These are phyloP conservation scores for Synergus itoensis DNA, from an alignment of 2,888 invertebrate species.

Conservation along the genomic window DNA sequence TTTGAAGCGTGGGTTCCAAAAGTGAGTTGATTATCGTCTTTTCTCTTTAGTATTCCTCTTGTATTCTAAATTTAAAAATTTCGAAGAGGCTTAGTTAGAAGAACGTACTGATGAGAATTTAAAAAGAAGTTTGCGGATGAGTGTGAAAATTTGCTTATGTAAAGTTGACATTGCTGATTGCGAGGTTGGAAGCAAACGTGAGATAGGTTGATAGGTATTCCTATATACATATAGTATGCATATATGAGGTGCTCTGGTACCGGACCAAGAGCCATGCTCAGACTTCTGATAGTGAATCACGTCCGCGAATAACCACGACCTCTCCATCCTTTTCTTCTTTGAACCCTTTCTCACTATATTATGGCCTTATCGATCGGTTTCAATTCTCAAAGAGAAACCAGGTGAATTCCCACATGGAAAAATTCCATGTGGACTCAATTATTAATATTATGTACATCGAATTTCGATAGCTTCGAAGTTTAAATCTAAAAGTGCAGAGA, in stretches of 20 bases:
- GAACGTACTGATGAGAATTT: neutral
- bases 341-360: conserved; percentile 3
- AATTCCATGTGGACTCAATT: neutral
- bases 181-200: neutral
- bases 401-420: neutral
- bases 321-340: conserved; percentile 36
- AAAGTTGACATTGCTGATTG: neutral
- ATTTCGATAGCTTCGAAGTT: too few species aligned
- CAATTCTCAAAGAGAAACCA: neutral
- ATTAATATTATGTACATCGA: too few species aligned
- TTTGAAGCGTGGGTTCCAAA: neutral
- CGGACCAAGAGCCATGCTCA: conserved; percentile 1
- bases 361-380: neutral
- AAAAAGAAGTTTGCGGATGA: neutral
- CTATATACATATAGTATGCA: neutral
- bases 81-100: neutral
- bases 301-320: conserved; percentile 60
- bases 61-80: neutral
- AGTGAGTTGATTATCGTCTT: neutral
- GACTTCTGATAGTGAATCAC: conserved; percentile 61
- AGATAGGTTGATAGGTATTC: neutral
- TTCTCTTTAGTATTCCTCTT: neutral
- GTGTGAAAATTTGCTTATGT: neutral
- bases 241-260: conserved; percentile 1
- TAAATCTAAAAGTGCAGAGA: too few species aligned